Base-by-base conservation (phyloP, 2,797 vertebrate genomes). In the Cyclopterus lumpus region DNA sequence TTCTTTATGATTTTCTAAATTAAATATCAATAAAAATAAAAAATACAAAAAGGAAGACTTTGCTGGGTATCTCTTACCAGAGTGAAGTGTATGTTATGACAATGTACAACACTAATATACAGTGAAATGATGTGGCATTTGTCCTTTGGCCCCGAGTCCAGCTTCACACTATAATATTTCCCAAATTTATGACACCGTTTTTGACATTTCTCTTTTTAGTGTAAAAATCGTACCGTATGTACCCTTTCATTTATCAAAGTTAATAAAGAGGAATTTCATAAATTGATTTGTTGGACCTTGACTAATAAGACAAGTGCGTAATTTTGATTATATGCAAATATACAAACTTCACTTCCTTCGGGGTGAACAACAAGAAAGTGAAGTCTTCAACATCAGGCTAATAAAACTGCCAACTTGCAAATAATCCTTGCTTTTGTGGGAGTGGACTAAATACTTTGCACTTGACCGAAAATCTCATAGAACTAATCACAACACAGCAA, bases 61-160 rank as follows among this genome's bases (percentile, higher is more conserved):
- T 69, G 67, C 78, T 81, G 73, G 59, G 65, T 78, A 67, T 20
- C 38, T 76, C 66, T 73, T 68, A 75, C 70, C 77, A 75, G 53
- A 65, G 58, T 74, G 61, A 63, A 66, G 26, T 82, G 63, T 79
- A 65, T 86, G 62, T 67, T 63, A 57, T 86, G 80, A 93, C 88
- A 80, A 83, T 68, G 64, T 81, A 88, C 86, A 89, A 93, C 91
- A 93, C 78, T 89, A 84, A 92, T 93, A 92, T 88, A 91, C 89
- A 91, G 89, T 82, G 57, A 92, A 84, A 89, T 87, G 55, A 86
- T 90, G 87, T 87, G 67, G 79, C 71, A 81, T 88, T 86, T 90
- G 88, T 92, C 84, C 83, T 91, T 86, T 81, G 73, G 85, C 86
- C 71, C 54, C 67, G 46, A 53, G 79, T 86, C 77, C 68, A 83